Evolutionary conservation across 2,797 vertebrate species (phyloP), one percentile per base, ranked within the genome.

Genomic region (Valencia hispanica): DNA sequence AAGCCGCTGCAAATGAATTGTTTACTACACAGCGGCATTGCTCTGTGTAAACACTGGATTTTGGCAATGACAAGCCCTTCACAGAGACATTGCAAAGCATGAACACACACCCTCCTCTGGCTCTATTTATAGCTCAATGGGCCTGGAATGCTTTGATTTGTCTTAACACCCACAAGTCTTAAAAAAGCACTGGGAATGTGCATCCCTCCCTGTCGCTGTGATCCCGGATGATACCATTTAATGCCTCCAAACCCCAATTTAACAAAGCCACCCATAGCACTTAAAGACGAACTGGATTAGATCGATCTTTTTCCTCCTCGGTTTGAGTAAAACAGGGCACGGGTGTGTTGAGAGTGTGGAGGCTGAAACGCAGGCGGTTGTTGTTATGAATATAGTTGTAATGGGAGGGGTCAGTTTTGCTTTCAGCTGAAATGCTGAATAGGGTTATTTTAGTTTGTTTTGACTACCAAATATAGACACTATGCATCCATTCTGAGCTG

Each of bases 41-140:
- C 70, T 36, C 80, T 68, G 80, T 86, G 80, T 92, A 92, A 90
- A 92, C 90, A 87, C 32, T 82, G 90, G 89, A 87, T 87, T 84
- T 85, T 68, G 74, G 77, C 83, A 86, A 66, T 87, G 92, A 91
- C 87, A 83, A 84, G 73, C 72, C 68, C 34, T 47, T 87, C 72
- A 66, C 84, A 85, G 89, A 90, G 87, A 84, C 69, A 80, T 81
- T 71, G 79, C 89, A 84, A 80, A 86, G 84, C 88, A 74, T 77
- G 88, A 87, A 84, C 82, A 86, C 86, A 94, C 93, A 88, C 95
- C 89, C 93, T 92, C 65, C 72, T 80, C 70, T 50, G 59, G 74
- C 20, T 50, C 93, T 94, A 95, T 95, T 94, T 94, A 87, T 95
- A 94, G 83, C 82, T 74, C n/a, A 25, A 82, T 25, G 61, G 47